Base-by-base conservation (phyloP, 2,888 invertebrate species). In the Sarcophaga carnaria region DNA sequence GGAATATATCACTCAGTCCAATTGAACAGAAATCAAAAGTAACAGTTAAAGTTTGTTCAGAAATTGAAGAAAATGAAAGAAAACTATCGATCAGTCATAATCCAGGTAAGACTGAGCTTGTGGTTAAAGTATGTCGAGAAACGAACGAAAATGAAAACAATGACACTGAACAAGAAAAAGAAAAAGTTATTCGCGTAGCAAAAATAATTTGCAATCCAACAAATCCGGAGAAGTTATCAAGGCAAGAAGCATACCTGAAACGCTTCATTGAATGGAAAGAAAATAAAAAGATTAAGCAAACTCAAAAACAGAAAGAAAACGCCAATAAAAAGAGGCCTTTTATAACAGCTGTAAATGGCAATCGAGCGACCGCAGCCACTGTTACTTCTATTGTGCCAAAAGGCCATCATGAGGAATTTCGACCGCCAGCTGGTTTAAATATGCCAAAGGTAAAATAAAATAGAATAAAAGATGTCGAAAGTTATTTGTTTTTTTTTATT, bases 1-100 rank as follows among this genome's bases (percentile, higher is more conserved):
- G 92, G 49, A 78, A 89, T 12, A 89, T 91, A n/a, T 84, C 83
- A 17, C 62, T 83, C 0, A 91, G 89, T 71, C 90, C 90, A 12
- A 86, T 88, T 54, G 14, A 75, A 1, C 67, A 45, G 20, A 86
- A 86, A 11, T 37, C 37, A 37, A 12, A 60, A 17, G 10, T 70
- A 14, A 25, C 17, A n/a, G 22, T 71, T n/a, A 49, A 69, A 3
- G 10, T 66, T 14, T 45, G 64, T 20, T n/a, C 14, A n/a, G 25
- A 60, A 0, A 27, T 74, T n/a, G 78, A 83, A 17, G 84, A 80
- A 11, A 81, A 80, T n/a, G n/a, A 2, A 8, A 10, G 37, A 37
- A 37, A 37, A 8, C 10, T 37, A 37, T 37, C 37, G 10, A 37
- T 10, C 8, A 8, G 37, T 37, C 37, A 37, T 10, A 37, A 37